Conservation (phyloP, 1,140 invertebrate genomes). For the Frieseomelitta varia region DNA sequence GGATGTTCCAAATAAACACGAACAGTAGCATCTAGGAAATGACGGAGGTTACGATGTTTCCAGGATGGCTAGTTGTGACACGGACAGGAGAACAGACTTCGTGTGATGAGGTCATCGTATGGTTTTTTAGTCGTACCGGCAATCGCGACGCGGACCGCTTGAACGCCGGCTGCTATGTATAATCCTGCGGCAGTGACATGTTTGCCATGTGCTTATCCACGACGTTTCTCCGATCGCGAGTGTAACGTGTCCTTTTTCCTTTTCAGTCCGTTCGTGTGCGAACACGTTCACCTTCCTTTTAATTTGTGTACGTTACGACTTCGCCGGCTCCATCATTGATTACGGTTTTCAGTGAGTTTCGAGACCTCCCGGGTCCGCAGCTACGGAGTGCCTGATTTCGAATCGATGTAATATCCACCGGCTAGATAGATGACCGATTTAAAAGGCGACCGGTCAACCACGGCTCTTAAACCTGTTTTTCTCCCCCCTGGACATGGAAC, state of each 20-base stretch:
- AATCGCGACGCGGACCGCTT: constrained; percentile 74
- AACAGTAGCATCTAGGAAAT: constrained; percentile 45
- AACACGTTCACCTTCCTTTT: constrained; percentile 21
- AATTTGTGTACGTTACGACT: not conserved
- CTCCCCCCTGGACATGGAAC: constrained; percentile 63
- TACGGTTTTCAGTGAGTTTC: constrained; percentile 26
- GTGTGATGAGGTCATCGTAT: constrained; percentile 78
- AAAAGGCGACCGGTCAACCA: constrained; percentile 59
- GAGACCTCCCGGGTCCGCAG: not conserved
- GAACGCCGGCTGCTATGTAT: constrained; percentile 70
- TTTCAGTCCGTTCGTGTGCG: not conserved
- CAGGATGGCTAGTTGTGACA: constrained; percentile 74
- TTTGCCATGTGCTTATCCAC: constrained; percentile 47
- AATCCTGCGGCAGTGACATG: constrained; percentile 47
- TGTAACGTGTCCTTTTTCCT: constrained; percentile 41
- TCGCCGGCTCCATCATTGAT: constrained; percentile 19
- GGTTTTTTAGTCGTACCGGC: constrained; percentile 74
- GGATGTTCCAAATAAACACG: constrained; percentile 12
- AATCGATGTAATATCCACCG: constrained; percentile 44
- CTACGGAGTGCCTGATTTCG: constrained; percentile 22
- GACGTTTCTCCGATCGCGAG: constrained; percentile 46
- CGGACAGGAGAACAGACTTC: constrained; percentile 70
- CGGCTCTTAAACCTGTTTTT: constrained; percentile 66
- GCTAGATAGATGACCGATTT: constrained; percentile 62
- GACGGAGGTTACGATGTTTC: constrained; percentile 69